Evolutionary conservation across 2,888 invertebrate genomes (phyloP).

Genomic region (Thecocarcelia acutangulata): DNA sequence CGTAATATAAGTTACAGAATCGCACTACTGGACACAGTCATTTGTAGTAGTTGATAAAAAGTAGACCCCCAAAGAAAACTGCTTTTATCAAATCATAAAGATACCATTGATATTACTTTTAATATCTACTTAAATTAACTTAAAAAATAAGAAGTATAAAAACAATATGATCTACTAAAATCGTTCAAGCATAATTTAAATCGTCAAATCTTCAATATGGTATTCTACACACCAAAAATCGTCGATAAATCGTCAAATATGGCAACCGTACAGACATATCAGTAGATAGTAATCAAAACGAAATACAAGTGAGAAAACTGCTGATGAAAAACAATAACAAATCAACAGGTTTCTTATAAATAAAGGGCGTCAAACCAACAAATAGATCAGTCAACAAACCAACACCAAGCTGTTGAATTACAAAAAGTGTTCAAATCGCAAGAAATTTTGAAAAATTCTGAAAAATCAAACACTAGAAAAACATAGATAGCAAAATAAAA

Average conservation of each 20-base stretch:
- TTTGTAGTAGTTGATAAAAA: too few relatives aligned
- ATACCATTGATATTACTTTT: too few relatives aligned
- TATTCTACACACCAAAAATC: too few relatives aligned
- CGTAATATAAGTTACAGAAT: too few relatives aligned
- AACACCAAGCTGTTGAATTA: slow-evolving; percentile 24
- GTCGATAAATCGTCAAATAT: neutral
- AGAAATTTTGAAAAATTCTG: neutral
- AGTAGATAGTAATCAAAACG: slow-evolving; percentile 25
- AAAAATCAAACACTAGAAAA: neutral
- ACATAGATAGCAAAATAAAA: neutral
- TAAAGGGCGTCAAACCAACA: slow-evolving; percentile 43
- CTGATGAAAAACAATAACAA: slow-evolving; percentile 53
- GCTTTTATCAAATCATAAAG: too few relatives aligned
- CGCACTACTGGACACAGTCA: too few relatives aligned
- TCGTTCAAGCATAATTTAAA: too few relatives aligned
- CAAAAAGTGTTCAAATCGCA: neutral
- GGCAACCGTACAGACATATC: slow-evolving; percentile 11
- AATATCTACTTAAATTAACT: too few relatives aligned
- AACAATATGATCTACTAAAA: too few relatives aligned
- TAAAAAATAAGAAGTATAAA: too few relatives aligned
- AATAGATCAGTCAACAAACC: slow-evolving; percentile 68
- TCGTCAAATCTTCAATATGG: too few relatives aligned
- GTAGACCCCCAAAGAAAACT: too few relatives aligned
- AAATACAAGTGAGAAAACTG: slow-evolving; percentile 41
- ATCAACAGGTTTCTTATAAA: slow-evolving; percentile 63